Conservation (phyloP, 1,140 invertebrate species). For the Drosophila kepulauana region DNA sequence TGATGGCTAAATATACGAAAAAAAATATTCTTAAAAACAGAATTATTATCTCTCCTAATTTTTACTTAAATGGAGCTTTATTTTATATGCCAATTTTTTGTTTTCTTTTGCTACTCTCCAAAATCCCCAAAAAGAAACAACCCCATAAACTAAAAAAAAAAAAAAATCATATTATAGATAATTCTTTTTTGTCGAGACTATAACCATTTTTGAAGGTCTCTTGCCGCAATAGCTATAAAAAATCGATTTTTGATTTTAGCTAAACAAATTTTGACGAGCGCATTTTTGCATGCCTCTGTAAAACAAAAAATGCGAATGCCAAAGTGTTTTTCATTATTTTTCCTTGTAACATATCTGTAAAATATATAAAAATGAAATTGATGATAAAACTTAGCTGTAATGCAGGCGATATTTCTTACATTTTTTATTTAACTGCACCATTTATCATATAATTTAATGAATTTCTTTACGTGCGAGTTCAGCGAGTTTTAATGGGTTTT, state of each 20-base stretch:
- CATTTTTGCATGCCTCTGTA: slow-evolving; percentile 62
- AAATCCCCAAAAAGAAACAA: slow-evolving; percentile 35
- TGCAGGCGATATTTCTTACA: slow-evolving; percentile 49
- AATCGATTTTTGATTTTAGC: slow-evolving; percentile 35
- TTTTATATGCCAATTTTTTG: slow-evolving; percentile 57
- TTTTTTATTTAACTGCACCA: slow-evolving; percentile 72
- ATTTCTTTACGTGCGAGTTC: slow-evolving; percentile 8
- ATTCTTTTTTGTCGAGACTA: slow-evolving; percentile 79
- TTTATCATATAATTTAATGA: slow-evolving; percentile 40
- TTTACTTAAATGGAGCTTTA: slow-evolving; percentile 47
- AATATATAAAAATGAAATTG: not conserved
- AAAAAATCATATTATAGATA: slow-evolving; percentile 12
- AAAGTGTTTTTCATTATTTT: slow-evolving; percentile 25
- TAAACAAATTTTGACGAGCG: slow-evolving; percentile 34
- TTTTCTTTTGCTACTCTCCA: slow-evolving; percentile 40
- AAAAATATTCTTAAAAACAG: slow-evolving; percentile 13
- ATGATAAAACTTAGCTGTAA: slow-evolving; percentile 2
- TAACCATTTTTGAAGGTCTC: slow-evolving; percentile 77
- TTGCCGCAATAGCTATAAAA: slow-evolving; percentile 27
- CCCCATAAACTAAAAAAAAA: slow-evolving; percentile 16
- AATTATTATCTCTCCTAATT: slow-evolving; percentile 8
- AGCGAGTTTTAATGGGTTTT: slow-evolving; percentile 48
- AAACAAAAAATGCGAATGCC: slow-evolving; percentile 22
- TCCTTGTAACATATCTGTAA: slow-evolving; percentile 16
- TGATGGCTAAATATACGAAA: slow-evolving; percentile 43